Percentiles rank a stretch among this genome's conserved stretches.
phyloP scores from a whole-genome alignment of 2,113 vertebrate species.

The Phyllostomus discolor region DNA sequence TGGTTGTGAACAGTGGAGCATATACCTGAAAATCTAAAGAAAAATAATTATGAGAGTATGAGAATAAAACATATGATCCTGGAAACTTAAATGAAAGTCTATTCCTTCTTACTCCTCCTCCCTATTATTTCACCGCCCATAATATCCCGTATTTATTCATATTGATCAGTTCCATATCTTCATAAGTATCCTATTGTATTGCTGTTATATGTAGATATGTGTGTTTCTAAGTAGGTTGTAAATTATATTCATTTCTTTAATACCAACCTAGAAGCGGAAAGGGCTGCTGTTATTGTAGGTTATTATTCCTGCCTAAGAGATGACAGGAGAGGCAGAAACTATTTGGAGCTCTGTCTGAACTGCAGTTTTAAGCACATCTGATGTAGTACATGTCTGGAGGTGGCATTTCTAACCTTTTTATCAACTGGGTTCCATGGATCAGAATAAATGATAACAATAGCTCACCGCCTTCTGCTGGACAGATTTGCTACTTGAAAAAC shows the following conservation, averaged over 20 bases:
- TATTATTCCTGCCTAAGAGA: conserved; percentile 50
- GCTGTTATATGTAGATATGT: not conserved
- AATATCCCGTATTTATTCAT: not conserved
- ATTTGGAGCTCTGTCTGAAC: conserved; percentile 58
- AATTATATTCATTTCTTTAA: conserved; percentile 41
- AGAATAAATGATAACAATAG: conserved; percentile 71
- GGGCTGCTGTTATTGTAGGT: not conserved
- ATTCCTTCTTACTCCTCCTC: not conserved
- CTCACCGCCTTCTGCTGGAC: conserved; percentile 61
- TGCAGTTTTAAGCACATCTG: conserved; percentile 57
- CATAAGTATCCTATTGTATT: not conserved
- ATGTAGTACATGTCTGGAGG: conserved; percentile 55
- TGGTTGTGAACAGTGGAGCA: not conserved
- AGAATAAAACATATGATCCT: not conserved
- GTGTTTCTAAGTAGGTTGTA: not conserved
- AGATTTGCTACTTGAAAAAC: conserved; percentile 59
- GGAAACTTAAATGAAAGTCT: not conserved
- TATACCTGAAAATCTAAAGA: not conserved
- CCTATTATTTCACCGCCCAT: not conserved
- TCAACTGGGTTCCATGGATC: conserved; percentile 63
- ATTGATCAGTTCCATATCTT: not conserved
- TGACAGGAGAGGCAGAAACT: conserved; percentile 57
- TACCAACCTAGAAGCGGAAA: conserved; percentile 25
- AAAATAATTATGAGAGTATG: not conserved
- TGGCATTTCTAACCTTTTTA: conserved; percentile 70